Conservation (phyloP, 2,797 vertebrate genomes). For the Rhynchotus rufescens region DNA sequence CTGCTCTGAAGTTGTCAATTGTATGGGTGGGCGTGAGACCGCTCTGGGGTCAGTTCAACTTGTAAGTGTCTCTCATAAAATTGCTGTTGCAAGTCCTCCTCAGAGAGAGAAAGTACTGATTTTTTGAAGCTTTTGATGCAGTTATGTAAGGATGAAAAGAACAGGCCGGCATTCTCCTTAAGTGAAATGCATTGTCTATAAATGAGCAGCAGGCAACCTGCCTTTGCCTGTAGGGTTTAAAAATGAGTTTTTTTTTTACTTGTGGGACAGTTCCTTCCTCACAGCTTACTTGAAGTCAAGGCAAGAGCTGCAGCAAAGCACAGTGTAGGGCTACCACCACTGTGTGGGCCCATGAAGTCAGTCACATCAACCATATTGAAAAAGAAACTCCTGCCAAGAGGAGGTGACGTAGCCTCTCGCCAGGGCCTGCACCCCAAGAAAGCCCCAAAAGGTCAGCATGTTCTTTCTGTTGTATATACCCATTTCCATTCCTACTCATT, state of each 20-base stretch:
- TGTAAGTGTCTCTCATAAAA: not conserved
- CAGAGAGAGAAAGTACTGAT: not conserved
- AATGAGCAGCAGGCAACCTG: not conserved
- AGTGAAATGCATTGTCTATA: not conserved
- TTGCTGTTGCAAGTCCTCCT: not conserved
- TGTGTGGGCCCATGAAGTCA: not conserved
- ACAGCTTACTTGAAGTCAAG: not conserved
- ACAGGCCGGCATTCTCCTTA: not conserved
- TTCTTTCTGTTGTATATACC: not conserved
- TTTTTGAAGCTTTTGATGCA: not conserved
- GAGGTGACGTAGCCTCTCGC: not conserved
- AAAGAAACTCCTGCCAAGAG: not conserved
- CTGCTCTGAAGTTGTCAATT: not conserved
- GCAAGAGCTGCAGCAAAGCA: not conserved
- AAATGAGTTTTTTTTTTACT: not conserved
- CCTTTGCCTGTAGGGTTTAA: not conserved
- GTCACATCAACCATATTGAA: fast-evolving
- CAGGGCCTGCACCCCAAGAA: not conserved
- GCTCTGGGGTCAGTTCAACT: not conserved
- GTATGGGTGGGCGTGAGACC: not conserved
- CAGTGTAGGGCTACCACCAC: not conserved
- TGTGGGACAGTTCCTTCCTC: not conserved
- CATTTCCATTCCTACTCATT: not conserved
- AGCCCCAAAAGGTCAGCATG: not conserved
- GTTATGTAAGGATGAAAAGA: not conserved